phyloP scores from a whole-genome alignment of 2,113 vertebrate species.

The Chunga burmeisteri region DNA sequence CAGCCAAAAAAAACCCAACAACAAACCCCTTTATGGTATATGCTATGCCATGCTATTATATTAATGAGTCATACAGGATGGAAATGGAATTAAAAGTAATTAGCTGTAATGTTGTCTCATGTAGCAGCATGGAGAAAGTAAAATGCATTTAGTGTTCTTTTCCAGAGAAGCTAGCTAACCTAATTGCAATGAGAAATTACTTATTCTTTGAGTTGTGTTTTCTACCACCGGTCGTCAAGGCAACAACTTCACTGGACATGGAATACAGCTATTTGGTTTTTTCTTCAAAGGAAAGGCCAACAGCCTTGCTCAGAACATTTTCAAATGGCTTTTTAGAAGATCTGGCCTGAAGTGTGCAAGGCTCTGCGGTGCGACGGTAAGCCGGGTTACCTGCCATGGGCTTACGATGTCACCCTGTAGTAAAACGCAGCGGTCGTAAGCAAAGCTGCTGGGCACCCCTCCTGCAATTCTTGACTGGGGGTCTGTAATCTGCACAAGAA shows the following conservation, averaged over 20 bases:
- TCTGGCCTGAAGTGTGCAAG: background rate
- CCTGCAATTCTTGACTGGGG: background rate
- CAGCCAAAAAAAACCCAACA: background rate
- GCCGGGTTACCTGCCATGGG: background rate
- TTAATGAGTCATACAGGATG: conserved; percentile 40
- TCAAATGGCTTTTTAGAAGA: background rate
- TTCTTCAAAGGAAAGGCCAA: background rate
- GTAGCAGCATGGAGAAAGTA: background rate
- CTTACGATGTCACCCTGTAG: background rate
- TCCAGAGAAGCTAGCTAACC: conserved; percentile 27
- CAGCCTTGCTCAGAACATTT: background rate
- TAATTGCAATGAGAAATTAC: conserved; percentile 9
- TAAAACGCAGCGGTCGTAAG: background rate
- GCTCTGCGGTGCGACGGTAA: background rate
- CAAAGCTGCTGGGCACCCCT: background rate
- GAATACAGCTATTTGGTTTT: background rate
- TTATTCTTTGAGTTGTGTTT: background rate
- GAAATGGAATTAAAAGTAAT: conserved; percentile 54
- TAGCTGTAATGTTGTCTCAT: conserved; percentile 27
- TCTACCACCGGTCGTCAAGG: background rate
- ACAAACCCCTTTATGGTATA: background rate
- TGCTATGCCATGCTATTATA: background rate
- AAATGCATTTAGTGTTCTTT: conserved; percentile 15
- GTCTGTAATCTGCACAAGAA: background rate
- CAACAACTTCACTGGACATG: background rate